Conservation (phyloP, 23 tunicate species). For the Styela clava region DNA sequence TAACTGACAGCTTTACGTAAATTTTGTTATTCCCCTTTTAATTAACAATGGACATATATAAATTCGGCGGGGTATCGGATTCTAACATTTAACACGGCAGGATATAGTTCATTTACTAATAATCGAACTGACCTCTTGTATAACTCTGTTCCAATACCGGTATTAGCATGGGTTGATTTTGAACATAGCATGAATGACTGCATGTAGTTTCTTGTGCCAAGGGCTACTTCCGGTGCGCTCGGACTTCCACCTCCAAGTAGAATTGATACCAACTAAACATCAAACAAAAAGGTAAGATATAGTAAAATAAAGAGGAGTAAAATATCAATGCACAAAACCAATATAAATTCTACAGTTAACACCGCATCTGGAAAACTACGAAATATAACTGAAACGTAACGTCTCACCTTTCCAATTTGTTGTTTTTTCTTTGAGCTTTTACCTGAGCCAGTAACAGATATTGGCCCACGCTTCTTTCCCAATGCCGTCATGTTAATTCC, state of each 20-base stretch:
- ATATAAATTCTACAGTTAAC: too few relatives aligned
- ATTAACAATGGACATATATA: too few relatives aligned
- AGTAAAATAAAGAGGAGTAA: too few relatives aligned
- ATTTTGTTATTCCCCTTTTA: too few relatives aligned
- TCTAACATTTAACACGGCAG: too few relatives aligned
- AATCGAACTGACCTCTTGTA: neutral
- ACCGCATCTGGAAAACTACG: too few relatives aligned
- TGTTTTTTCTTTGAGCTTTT: neutral
- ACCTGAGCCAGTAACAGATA: neutral
- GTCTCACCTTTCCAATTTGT: too few relatives aligned
- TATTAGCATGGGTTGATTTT: neutral
- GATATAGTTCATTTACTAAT: too few relatives aligned
- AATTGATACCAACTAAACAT: neutral
- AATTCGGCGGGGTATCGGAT: too few relatives aligned
- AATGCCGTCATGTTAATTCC: neutral
- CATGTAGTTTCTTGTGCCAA: neutral
- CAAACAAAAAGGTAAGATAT: neutral
- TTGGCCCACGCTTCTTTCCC: neutral
- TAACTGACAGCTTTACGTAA: too few relatives aligned
- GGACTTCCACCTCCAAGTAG: neutral
- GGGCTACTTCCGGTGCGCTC: neutral
- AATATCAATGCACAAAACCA: too few relatives aligned
- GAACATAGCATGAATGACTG: neutral
- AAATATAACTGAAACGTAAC: too few relatives aligned
- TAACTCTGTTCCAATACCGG: neutral